Base-by-base conservation (phyloP, 1,140 invertebrate genomes). In the Apis dorsata region DNA sequence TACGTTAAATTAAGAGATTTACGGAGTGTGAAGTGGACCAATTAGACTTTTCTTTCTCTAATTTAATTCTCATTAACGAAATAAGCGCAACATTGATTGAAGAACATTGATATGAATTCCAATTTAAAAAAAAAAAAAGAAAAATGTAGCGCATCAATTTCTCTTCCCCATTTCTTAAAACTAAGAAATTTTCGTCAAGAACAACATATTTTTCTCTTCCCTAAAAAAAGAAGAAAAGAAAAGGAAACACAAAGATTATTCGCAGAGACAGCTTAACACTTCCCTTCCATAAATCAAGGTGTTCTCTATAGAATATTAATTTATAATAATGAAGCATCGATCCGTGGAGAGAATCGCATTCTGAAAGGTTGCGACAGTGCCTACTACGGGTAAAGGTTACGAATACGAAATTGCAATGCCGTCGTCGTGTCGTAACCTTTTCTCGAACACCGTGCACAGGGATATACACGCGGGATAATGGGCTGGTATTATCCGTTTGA, bases 341-440 rank as follows among this genome's bases (percentile, higher is more conserved):
- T 57, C 15, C 34, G 62, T 63, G 59, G 57, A 28, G 34, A 59
- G 63, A 70, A 55, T 62, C 72, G 68, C 84, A 81, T 81, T 81
- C 84, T 70, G 65, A 88, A 83, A 79, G 84, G 87, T 89, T 86
- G 87, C 86, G 81, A 84, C 62, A 63, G 62, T 63, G 15, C 13
- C 62, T 17, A 34, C 34, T 28, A 34, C 62, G 13, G 34, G 34
- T 74, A 88, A 83, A 79, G 84, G 87, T 89, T 86, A 84, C 86
- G 81, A 87, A 88, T 89, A 89, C 85, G 87, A 86, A 34, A 86
- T 84, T 68, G 87, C 79, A 70, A 86, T 83, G 80, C 49, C 78
- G 65, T 44, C 34, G 34, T 44, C 24, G 76, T 88, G 86, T 81
- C 68, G 81, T 88, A 88, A 88, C 88, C 88, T 89, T 89, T 44